These are phyloP conservation scores for Diacarnus erythraeanus DNA, from an alignment of 37 sponge, comb jelly and placozoan species.

Conservation along the genomic window DNA sequence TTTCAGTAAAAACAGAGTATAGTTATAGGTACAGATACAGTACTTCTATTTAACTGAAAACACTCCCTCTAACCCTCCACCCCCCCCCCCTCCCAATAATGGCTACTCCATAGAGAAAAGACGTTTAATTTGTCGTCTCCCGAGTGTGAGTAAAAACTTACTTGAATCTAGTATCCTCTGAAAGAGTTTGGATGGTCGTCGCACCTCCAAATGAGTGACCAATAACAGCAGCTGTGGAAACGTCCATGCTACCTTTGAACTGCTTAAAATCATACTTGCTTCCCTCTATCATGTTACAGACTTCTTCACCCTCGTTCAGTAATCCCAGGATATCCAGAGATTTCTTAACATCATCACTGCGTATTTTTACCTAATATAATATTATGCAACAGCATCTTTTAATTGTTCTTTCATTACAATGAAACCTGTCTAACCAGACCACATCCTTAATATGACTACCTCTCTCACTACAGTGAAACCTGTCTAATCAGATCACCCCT, in stretches of 20 bases:
- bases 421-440: no score
- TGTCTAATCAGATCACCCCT: no score
- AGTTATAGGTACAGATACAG: neutral
- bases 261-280: conserved; percentile 43
- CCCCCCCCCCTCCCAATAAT: no score
- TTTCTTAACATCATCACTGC: conserved; percentile 29
- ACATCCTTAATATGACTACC: no score
- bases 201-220: conserved; percentile 83
- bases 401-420: no score
- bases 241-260: conserved; percentile 60
- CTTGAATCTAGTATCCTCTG: conserved; percentile 64
- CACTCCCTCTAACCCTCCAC: no score
- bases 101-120: no score
- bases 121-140: no score
- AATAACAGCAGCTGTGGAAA: conserved; percentile 51
- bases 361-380: conserved; percentile 25
- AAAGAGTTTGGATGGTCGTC: conserved; percentile 58
- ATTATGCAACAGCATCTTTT: no score
- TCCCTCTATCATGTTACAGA: conserved; percentile 43
- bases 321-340: conserved; percentile 48
- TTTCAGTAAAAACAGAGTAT: neutral
- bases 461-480: no score
- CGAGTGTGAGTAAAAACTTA: no score
- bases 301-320: conserved; percentile 44
- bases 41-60: no score